These are phyloP conservation scores for Frankliniella fusca DNA, from an alignment of 2,888 invertebrate species.

Conservation along the genomic window DNA sequence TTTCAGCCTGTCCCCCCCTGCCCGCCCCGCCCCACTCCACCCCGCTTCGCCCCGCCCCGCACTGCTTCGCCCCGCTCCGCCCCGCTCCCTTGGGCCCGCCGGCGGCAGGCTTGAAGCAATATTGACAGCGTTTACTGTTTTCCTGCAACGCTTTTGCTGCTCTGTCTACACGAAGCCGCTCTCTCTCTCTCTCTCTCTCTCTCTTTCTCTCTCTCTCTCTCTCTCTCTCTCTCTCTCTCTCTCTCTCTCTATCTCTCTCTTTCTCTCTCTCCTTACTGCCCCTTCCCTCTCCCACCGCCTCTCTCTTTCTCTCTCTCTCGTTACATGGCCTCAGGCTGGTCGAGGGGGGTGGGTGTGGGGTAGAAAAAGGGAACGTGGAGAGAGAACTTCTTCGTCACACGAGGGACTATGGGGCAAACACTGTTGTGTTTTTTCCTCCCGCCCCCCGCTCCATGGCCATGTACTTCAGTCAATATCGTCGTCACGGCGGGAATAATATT, in stretches of 20 bases:
- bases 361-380: background rate
- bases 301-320: background rate
- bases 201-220: background rate
- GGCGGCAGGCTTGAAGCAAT: background rate
- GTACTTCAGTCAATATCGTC: background rate
- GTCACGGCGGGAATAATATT: too few relatives aligned
- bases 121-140: slow-evolving; percentile 24
- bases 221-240: background rate
- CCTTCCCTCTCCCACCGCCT: background rate
- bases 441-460: too few relatives aligned
- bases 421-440: background rate
- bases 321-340: background rate
- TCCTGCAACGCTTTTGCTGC: background rate
- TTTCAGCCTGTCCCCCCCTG: background rate
- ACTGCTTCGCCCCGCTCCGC: background rate
- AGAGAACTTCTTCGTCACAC: slow-evolving; percentile 14
- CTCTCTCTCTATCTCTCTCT: background rate
- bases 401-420: background rate
- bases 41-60: background rate
- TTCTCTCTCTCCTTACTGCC: background rate
- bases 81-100: background rate
- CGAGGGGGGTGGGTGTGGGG: background rate
- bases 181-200: background rate
- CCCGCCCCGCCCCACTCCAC: background rate
- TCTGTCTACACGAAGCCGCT: background rate